A percentile compares a stretch with the other conserved stretches of the same genome.
These are phyloP conservation scores for Rhyzopertha dominica DNA, from an alignment of 1,140 invertebrate genomes.

Conservation along the genomic window DNA sequence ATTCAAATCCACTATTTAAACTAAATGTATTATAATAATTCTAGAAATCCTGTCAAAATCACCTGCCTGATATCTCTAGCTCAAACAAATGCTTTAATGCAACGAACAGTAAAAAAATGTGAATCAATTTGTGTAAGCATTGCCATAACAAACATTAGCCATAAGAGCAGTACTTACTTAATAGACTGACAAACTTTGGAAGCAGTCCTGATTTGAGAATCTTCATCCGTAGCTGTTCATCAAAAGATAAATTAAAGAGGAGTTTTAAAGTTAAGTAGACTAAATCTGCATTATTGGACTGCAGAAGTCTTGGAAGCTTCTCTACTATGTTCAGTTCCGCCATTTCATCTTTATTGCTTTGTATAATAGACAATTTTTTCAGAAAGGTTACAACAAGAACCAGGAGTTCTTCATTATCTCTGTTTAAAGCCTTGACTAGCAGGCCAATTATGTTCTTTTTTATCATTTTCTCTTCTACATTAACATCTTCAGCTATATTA, in stretches of 20 bases:
- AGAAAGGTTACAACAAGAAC: constrained; percentile 91
- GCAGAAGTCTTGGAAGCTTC: constrained; percentile 67
- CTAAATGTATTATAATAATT: no score
- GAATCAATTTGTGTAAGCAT: constrained; percentile 5
- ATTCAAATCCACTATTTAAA: no score
- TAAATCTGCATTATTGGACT: constrained; percentile 72
- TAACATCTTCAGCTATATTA: constrained; percentile 92
- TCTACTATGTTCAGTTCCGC: constrained; percentile 66
- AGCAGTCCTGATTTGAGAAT: constrained; percentile 88
- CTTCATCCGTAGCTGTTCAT: constrained; percentile 75
- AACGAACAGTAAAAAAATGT: constrained; percentile 15
- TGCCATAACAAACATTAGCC: neutral
- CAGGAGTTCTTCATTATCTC: constrained; percentile 79
- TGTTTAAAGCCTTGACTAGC: constrained; percentile 82
- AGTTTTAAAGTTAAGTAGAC: constrained; percentile 83
- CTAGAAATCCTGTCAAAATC: neutral
- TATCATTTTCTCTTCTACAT: constrained; percentile 95
- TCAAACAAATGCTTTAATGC: constrained; percentile 1
- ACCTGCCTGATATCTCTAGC: neutral
- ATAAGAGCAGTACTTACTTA: constrained; percentile 58
- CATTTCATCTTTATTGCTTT: constrained; percentile 94
- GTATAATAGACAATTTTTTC: constrained; percentile 90
- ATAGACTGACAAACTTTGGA: constrained; percentile 82
- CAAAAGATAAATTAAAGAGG: constrained; percentile 97
- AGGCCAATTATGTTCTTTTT: constrained; percentile 88